A percentile compares a stretch with the other conserved stretches of the same genome.
phyloP scores from a whole-genome alignment of 2,797 vertebrate genomes.

The Brachymystax lenok region DNA sequence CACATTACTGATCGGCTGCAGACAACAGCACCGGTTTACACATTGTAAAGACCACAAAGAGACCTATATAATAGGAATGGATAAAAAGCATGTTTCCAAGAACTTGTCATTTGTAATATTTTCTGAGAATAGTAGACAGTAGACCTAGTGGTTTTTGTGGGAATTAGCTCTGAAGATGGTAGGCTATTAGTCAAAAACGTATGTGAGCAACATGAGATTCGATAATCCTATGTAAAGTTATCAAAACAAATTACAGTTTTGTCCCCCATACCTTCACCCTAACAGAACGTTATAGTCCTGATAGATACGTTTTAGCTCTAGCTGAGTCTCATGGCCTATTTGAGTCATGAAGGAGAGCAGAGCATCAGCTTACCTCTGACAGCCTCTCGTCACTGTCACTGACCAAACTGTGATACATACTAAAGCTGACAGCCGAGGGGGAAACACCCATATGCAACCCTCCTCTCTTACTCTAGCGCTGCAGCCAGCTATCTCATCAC shows the following conservation, averaged over 20 bases:
- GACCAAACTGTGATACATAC: not conserved
- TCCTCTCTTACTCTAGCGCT: not conserved
- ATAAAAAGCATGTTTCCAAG: not conserved
- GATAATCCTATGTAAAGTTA: too few species aligned
- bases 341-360: too few species aligned
- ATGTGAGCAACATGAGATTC: too few species aligned
- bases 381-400: not conserved
- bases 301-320: too few species aligned
- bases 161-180: too few species aligned
- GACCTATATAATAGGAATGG: not conserved
- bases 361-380: not conserved
- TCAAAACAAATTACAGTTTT: too few species aligned
- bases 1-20: too few species aligned
- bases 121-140: not conserved
- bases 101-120: not conserved
- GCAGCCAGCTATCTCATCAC: not conserved
- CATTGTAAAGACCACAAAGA: not conserved
- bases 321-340: too few species aligned
- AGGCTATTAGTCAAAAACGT: too few species aligned
- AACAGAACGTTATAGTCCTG: too few species aligned
- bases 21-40: not conserved
- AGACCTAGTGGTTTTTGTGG: too few species aligned
- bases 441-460: not conserved
- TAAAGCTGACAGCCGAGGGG: not conserved
- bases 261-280: too few species aligned